A percentile compares a stretch with the other conserved stretches of the same genome.
phyloP scores from a whole-genome alignment of 2,113 vertebrate genomes.

The Petrocephalus microphthalmus region DNA sequence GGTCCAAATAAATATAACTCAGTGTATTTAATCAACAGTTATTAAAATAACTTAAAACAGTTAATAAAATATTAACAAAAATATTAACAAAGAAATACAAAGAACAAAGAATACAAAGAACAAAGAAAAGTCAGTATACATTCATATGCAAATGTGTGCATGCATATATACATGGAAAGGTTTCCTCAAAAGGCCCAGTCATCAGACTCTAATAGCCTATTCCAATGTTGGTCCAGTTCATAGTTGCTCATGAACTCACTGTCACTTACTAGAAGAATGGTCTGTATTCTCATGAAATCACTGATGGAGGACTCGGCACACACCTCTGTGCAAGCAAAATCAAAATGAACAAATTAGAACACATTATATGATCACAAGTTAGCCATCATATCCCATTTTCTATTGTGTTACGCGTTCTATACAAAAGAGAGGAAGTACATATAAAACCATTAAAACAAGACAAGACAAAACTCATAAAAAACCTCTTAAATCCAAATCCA shows the following conservation, averaged over 20 bases:
- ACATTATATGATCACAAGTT: neutral
- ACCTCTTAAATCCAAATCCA: neutral
- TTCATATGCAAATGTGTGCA: neutral
- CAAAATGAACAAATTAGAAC: neutral
- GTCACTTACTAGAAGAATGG: slow-evolving; percentile 52
- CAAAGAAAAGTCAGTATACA: neutral
- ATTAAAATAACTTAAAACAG: neutral
- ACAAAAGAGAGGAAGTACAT: neutral
- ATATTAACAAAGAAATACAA: neutral
- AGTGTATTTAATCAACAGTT: neutral
- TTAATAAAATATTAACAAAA: neutral
- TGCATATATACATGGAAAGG: neutral
- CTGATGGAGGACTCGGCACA: slow-evolving; percentile 31
- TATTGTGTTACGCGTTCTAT: neutral
- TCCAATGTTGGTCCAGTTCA: slow-evolving; percentile 72
- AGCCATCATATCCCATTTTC: neutral
- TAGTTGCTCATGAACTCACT: slow-evolving; percentile 71
- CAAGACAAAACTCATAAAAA: neutral
- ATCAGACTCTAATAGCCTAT: slow-evolving; percentile 49
- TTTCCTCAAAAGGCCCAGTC: slow-evolving; percentile 34
- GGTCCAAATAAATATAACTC: neutral
- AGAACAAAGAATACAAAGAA: too few species aligned
- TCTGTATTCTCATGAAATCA: slow-evolving; percentile 57
- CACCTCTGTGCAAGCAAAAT: slow-evolving; percentile 49
- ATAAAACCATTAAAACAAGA: neutral